phyloP scores from a whole-genome alignment of 2,113 vertebrate genomes.

The Ceratotherium simum region DNA sequence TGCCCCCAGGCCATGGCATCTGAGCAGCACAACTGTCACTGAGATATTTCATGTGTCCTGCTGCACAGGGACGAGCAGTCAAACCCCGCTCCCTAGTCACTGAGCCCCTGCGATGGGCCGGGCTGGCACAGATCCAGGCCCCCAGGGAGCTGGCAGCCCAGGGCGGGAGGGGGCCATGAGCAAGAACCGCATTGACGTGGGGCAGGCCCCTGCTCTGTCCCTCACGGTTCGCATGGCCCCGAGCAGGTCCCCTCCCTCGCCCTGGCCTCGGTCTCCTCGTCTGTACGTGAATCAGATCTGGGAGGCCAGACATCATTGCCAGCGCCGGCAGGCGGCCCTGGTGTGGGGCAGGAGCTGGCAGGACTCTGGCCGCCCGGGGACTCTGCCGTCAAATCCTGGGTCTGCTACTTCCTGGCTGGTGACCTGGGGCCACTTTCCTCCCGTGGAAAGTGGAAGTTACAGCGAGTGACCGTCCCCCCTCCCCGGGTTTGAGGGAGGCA shows the following conservation, averaged over 20 bases:
- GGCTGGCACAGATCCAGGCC: accelerated
- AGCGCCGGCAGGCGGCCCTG: neutral
- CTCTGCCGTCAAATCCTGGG: neutral
- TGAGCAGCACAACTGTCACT: neutral
- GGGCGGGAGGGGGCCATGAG: accelerated
- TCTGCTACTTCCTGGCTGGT: neutral
- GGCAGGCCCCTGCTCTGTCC: neutral
- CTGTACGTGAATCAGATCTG: neutral
- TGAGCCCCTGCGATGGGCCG: accelerated
- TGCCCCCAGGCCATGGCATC: neutral
- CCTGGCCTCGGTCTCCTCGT: neutral
- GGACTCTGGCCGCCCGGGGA: neutral
- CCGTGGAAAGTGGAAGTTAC: accelerated
- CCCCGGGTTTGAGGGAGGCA: neutral
- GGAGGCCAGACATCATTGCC: neutral
- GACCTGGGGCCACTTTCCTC: neutral
- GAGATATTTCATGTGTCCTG: accelerated
- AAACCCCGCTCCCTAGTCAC: too few species aligned
- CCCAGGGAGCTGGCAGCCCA: accelerated
- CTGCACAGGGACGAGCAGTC: neutral
- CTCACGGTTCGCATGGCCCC: neutral
- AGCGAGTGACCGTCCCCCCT: too few species aligned
- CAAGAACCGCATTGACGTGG: neutral
- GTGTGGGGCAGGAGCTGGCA: neutral
- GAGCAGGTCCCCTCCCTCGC: neutral